These are phyloP conservation scores for Calliopsis andreniformis DNA, from an alignment of 1,140 invertebrate genomes.

Conservation along the genomic window DNA sequence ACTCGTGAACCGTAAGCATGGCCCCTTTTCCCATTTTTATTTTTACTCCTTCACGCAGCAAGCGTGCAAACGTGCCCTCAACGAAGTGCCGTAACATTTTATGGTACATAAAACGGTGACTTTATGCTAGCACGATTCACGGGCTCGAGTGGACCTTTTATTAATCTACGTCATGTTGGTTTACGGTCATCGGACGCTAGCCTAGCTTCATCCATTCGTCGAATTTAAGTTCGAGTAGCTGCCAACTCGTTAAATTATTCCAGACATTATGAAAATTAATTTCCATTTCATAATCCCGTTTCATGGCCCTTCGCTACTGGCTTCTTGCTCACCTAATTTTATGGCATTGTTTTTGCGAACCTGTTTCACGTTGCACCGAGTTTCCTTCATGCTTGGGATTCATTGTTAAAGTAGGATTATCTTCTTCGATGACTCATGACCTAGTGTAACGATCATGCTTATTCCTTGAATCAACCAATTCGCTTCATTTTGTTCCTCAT, in stretches of 20 bases:
- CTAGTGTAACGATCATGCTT: no score
- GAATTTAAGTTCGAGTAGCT: conserved; percentile 23
- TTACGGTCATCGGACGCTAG: conserved; percentile 67
- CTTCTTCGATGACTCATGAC: neutral
- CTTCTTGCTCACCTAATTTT: neutral
- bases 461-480: no score
- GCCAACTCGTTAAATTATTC: conserved; percentile 16
- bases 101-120: conserved; percentile 69
- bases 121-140: conserved; percentile 62
- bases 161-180: conserved; percentile 73
- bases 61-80: conserved; percentile 43
- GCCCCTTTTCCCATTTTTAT: neutral
- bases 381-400: neutral
- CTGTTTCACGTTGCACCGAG: neutral
- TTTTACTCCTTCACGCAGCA: neutral
- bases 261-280: conserved; percentile 24
- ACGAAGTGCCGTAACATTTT: conserved; percentile 61
- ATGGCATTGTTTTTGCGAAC: neutral
- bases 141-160: conserved; percentile 56
- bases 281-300: conserved; percentile 2
- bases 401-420: neutral
- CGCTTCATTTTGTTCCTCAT: no score
- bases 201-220: conserved; percentile 14
- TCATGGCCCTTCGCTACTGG: neutral
- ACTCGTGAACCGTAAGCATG: neutral